Evolutionary conservation across 2,113 vertebrate genomes (phyloP).

Genomic region (Rousettus leschenaultii): DNA sequence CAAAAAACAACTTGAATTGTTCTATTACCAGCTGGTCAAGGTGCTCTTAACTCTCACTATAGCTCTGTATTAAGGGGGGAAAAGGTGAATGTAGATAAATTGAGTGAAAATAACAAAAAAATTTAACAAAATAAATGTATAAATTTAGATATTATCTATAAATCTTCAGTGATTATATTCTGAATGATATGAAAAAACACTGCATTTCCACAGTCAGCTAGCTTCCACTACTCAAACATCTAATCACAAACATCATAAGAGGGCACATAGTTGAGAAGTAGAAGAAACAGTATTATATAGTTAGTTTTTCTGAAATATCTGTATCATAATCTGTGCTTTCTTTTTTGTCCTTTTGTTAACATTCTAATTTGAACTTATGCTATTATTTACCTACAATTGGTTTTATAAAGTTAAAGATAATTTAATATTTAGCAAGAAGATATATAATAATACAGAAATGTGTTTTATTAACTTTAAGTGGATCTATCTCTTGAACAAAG

Average conservation of each 20-base stretch:
- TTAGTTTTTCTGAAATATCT: background rate
- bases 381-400: background rate
- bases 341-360: background rate
- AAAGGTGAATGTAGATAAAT: background rate
- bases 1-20: background rate
- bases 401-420: background rate
- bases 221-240: background rate
- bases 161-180: background rate
- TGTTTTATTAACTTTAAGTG: background rate
- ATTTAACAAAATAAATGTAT: background rate
- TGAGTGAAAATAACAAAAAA: background rate
- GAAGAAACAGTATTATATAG: background rate
- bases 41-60: background rate
- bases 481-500: background rate
- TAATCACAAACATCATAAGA: background rate
- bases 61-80: background rate
- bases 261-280: background rate
- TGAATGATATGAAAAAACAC: background rate
- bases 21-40: background rate
- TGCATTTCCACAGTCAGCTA: background rate
- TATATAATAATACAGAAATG: background rate
- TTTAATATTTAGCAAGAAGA: background rate
- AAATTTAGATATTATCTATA: background rate
- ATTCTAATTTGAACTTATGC: background rate
- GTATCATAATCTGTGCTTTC: background rate